Evolutionary conservation across 2,113 vertebrate genomes (phyloP).

Genomic region (Athene noctua): DNA sequence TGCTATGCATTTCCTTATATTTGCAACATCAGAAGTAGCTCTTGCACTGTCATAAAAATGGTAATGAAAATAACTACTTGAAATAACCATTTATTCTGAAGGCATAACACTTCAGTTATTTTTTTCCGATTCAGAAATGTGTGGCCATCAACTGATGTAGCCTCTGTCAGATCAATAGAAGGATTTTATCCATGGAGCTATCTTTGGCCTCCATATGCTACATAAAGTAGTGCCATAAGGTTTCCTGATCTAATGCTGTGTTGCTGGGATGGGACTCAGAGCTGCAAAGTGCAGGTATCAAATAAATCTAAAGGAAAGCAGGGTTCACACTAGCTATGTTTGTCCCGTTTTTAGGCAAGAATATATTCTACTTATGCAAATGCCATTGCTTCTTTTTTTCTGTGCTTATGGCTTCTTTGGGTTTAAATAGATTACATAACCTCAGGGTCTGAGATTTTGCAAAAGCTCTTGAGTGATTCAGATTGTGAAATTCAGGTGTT

Average conservation of each 20-base stretch:
- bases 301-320: background rate
- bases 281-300: background rate
- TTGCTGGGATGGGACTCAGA: background rate
- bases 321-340: background rate
- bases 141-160: background rate
- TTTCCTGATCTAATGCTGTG: background rate
- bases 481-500: background rate
- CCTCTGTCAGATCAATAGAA: background rate
- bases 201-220: background rate
- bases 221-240: background rate
- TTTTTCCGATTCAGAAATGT: background rate
- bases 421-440: background rate
- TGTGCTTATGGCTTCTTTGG: background rate
- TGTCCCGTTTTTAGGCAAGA: background rate
- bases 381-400: background rate
- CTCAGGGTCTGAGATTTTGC: background rate
- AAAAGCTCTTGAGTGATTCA: background rate
- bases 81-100: background rate
- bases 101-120: background rate
- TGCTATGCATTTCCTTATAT: background rate
- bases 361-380: background rate
- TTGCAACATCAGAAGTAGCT: background rate
- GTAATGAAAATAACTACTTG: background rate
- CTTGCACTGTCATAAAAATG: background rate
- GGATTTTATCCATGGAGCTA: background rate